These are phyloP conservation scores for Sicus ferrugineus DNA, from an alignment of 2,888 invertebrate species.

Conservation along the genomic window DNA sequence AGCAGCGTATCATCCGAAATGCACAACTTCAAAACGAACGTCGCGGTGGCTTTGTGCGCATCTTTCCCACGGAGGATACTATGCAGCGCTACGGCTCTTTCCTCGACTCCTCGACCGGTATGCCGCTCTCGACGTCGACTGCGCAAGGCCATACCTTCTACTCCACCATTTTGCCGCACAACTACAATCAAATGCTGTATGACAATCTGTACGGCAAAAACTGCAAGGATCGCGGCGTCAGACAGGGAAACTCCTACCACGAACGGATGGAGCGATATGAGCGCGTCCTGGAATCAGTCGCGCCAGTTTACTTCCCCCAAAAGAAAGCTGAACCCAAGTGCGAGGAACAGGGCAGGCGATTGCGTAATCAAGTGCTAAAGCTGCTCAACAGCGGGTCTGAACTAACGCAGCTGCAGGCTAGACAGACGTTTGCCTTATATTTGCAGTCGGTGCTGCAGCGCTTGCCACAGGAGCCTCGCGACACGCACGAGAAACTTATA, in stretches of 20 bases:
- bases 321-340: slow-evolving; percentile 62
- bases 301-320: slow-evolving; percentile 54
- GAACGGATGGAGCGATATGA: slow-evolving; percentile 67
- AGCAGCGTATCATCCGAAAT: slow-evolving; percentile 77
- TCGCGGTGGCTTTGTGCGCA: slow-evolving; percentile 87
- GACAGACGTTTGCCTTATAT: slow-evolving; percentile 81
- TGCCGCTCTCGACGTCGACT: slow-evolving; percentile 74
- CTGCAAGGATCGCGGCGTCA: slow-evolving; percentile 38
- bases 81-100: slow-evolving; percentile 85
- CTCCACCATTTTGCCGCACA: slow-evolving; percentile 70
- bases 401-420: slow-evolving; percentile 72
- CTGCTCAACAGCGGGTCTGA: slow-evolving; percentile 72
- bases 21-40: slow-evolving; percentile 82
- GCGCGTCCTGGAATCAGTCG: slow-evolving; percentile 55
- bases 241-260: slow-evolving; percentile 52
- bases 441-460: slow-evolving; percentile 77
- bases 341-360: slow-evolving; percentile 56
- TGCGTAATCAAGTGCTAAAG: slow-evolving; percentile 61
- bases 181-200: slow-evolving; percentile 80
- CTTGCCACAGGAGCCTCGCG: slow-evolving; percentile 65
- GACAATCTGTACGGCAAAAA: slow-evolving; percentile 75
- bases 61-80: slow-evolving; percentile 88
- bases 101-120: slow-evolving; percentile 77
- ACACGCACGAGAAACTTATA: slow-evolving; percentile 69
- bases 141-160: slow-evolving; percentile 68